Evolutionary conservation across 2,113 vertebrate genomes (phyloP), one percentile per base, ranked within the genome.

Genomic region (Nansenia antarctica): DNA sequence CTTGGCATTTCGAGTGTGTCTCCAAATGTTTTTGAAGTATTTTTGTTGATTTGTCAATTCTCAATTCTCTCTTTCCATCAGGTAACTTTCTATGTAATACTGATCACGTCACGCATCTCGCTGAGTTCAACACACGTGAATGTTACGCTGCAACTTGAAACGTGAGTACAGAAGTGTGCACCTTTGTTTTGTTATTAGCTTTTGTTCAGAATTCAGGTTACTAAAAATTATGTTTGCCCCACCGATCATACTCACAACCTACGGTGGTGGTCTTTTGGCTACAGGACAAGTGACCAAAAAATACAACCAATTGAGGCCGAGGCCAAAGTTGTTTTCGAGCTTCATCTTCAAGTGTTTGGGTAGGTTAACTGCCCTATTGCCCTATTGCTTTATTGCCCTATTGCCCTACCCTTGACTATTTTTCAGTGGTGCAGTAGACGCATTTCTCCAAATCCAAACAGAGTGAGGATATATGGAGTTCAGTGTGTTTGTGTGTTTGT

Each of bases 291-390:
- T 86, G 88, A 90, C 83, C 96, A 98, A 84, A 86, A 74, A 85
- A 90, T 91, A 74, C 77, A 83, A 72, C 80, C 92, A 81, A 88
- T 94, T 72, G 87, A 89, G 73, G 94, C 94, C 3, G 91, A 85
- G 34, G 95, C 95, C 74, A 94, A 91, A 92, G 94, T 98, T 70
- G 84, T 96, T 84, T 93, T 98, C 88, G 94, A 96, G 82, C 85
- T 98, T 75, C 87, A 94, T 75, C 88, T 98, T 64, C 94, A 95
- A 26, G 73, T 98, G 64, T 82, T 90, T 1, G 96, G 95, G 96
- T 98, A 86, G 88, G 94, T 63, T 2, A 20, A 52, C 8, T 0
- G 20, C 15, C 18, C 5, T 52, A 52, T 22, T 0, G 20, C 15
- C 18, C 15, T 52, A n/a, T 11, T 42, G 6, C n/a, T 18, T 42